Evolutionary conservation across 2,113 vertebrate species (phyloP).

Genomic region (Xiphorhynchus elegans): DNA sequence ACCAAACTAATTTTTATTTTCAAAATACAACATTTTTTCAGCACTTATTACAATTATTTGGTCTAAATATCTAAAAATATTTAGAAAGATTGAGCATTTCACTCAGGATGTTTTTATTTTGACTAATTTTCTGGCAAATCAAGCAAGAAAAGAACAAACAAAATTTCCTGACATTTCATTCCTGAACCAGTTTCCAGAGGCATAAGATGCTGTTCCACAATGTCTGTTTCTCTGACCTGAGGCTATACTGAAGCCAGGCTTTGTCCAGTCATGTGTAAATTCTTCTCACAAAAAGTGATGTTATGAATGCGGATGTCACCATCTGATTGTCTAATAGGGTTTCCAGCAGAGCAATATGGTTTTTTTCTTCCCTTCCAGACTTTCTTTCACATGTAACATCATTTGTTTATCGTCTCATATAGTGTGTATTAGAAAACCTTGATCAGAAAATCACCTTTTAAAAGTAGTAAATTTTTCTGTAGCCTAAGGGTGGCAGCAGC

Average conservation of each 20-base stretch:
- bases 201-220: not conserved
- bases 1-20: not conserved
- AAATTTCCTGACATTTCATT: not conserved
- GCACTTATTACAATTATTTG: not conserved
- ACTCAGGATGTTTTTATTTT: not conserved
- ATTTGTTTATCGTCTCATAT: not conserved
- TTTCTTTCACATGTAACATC: not conserved
- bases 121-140: not conserved
- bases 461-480: not conserved
- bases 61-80: not conserved
- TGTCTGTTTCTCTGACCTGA: not conserved
- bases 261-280: not conserved
- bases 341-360: not conserved
- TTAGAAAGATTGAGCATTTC: not conserved
- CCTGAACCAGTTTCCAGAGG: not conserved
- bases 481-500: not conserved
- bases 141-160: not conserved
- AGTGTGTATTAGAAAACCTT: not conserved
- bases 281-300: not conserved
- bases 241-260: not conserved
- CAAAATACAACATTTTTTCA: not conserved
- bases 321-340: not conserved
- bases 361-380: not conserved
- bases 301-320: not conserved
- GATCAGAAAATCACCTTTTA: not conserved